A percentile compares a stretch with the other conserved stretches of the same genome.
Evolutionary conservation across 2,113 vertebrate genomes (phyloP).

Genomic region (Cyprinodon brontotheroides): DNA sequence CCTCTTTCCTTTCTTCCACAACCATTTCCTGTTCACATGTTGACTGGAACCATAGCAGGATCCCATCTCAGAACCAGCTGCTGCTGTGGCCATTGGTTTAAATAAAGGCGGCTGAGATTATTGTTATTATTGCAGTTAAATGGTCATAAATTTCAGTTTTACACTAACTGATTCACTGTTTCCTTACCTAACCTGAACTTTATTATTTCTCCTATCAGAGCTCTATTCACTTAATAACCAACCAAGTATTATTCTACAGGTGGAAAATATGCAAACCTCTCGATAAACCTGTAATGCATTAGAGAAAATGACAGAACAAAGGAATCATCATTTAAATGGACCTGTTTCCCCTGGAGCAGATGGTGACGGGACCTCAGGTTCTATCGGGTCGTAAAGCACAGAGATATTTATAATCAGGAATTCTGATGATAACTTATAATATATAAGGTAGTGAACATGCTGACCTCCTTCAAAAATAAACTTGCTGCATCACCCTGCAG

Average conservation of each 20-base stretch:
- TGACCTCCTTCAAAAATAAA: constrained; percentile 42
- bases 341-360: background rate
- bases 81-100: background rate
- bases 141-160: too few relatives aligned
- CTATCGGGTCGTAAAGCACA: constrained; percentile 9
- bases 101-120: constrained; percentile 6
- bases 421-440: constrained; percentile 18
- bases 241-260: too few relatives aligned
- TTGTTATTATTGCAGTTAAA: too few relatives aligned
- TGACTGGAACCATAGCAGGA: background rate
- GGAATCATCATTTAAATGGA: too few relatives aligned
- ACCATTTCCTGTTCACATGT: constrained; percentile 9
- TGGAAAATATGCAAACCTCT: too few relatives aligned
- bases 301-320: too few relatives aligned
- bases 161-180: too few relatives aligned
- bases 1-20: background rate
- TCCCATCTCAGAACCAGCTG: constrained; percentile 24
- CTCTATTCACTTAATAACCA: too few relatives aligned
- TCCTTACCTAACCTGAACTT: too few relatives aligned
- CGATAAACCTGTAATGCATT: too few relatives aligned
- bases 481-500: constrained; percentile 1
- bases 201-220: too few relatives aligned
- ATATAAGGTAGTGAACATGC: background rate
- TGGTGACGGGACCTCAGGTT: background rate
- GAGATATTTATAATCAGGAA: constrained; percentile 17